Percentiles rank a stretch among this genome's conserved stretches.
These are phyloP conservation scores for Pocillopora verrucosa DNA, from an alignment of 64 coral and sea anemone species.

Conservation along the genomic window DNA sequence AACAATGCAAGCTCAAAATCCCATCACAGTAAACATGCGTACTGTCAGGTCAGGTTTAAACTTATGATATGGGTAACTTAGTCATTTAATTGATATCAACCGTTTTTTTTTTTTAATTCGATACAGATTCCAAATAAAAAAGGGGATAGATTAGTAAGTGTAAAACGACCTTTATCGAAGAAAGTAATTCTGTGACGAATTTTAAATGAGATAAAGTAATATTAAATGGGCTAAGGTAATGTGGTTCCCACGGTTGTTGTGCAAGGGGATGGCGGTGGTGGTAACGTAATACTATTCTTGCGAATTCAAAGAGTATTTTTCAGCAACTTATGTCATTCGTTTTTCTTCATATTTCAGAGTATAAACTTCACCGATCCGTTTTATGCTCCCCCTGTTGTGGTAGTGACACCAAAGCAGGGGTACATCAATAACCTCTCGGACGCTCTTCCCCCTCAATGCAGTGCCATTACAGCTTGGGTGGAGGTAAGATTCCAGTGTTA, in stretches of 20 bases:
- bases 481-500: conserved; percentile 6
- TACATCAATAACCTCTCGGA: conserved; percentile 12
- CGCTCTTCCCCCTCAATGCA: conserved; percentile 22
- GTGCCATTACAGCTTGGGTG: conserved; percentile 44
- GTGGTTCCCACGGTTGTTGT: too few relatives aligned
- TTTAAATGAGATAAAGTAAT: too few relatives aligned
- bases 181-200: too few relatives aligned
- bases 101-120: too few relatives aligned
- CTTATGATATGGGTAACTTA: too few relatives aligned
- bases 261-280: too few relatives aligned
- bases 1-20: not conserved
- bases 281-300: too few relatives aligned
- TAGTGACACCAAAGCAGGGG: conserved; percentile 5
- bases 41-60: not conserved
- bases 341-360: conserved; percentile 5
- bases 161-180: too few relatives aligned
- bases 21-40: not conserved
- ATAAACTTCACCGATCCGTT: conserved; percentile 36
- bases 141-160: too few relatives aligned
- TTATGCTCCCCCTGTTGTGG: conserved; percentile 48
- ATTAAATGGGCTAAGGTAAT: too few relatives aligned
- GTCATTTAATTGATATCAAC: too few relatives aligned
- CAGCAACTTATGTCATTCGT: not conserved
- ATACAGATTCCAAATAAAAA: too few relatives aligned
- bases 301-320: not conserved